Evolutionary conservation across 1,140 invertebrate species (phyloP), one percentile per base, ranked within the genome.

Genomic region (Brachionus angularis): DNA sequence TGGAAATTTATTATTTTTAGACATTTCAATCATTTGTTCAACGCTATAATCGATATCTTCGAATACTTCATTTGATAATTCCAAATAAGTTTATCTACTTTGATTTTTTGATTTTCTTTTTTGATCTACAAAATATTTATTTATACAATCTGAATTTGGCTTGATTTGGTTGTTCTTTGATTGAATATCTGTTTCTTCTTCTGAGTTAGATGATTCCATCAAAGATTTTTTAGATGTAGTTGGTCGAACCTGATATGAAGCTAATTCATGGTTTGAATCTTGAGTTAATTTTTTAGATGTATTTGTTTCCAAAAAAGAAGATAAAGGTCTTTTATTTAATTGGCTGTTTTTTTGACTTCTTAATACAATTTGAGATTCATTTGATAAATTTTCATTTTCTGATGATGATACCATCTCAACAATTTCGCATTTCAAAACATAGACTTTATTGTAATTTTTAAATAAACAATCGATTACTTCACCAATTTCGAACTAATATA

Each of bases 211-310:
- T 53, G 50, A 53, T 33, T 53, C 50, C 12, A 53, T 53, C 16
- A 31, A 14, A 29, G 50, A 8, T 29, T 53, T 53, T 53, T 53
- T 53, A 29, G 23, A 53, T 14, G n/a, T 27, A 27, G 27, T 52
- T 27, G 49, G 27, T 52, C 49, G 25, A 27, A 53, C 27, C 29
- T 53, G 50, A 53, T 53, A 33, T 29, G 50, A 10, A 29, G 5
- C 23, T 27, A 25, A n/a, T 31, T 53, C 50, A 23, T 53, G 27
- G 8, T 53, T 0, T 3, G 31, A 5, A 29, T 53, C 50, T 53
- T 53, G 27, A 29, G 50, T 29, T 53, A 53, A 53, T 31, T 53
- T 53, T 31, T 31, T 31, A 29, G 50, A 53, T 53, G 50, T 53
- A 53, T 29, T 29, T 53, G 25, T 8, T 29, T 53, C 50, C 27